A percentile compares a stretch with the other conserved stretches of the same genome.
phyloP scores from a whole-genome alignment of 2,888 invertebrate genomes.

The Pyrgus malvae region DNA sequence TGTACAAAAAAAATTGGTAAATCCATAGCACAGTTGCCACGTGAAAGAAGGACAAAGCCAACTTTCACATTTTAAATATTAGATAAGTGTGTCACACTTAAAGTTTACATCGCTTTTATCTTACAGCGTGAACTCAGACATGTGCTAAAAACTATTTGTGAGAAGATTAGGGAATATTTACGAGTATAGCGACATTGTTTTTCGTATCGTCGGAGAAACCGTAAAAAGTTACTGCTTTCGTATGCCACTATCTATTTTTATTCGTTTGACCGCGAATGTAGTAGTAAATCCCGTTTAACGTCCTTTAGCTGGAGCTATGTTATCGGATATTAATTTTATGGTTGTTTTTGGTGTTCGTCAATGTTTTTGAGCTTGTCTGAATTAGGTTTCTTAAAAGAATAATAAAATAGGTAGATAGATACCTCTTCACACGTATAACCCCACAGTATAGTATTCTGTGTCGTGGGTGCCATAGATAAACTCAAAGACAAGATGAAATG shows the following conservation, averaged over 20 bases:
- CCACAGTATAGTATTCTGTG: too few relatives aligned
- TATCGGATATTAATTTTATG: slow-evolving; percentile 23
- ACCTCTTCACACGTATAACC: too few relatives aligned
- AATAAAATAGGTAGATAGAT: too few relatives aligned
- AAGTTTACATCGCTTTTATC: not conserved
- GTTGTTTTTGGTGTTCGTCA: not conserved
- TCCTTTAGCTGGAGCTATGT: slow-evolving; percentile 19
- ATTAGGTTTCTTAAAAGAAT: too few relatives aligned
- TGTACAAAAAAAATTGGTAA: too few relatives aligned
- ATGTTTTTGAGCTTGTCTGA: not conserved
- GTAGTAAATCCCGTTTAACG: slow-evolving; percentile 36
- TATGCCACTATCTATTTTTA: slow-evolving; percentile 39
- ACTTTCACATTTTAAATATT: too few relatives aligned
- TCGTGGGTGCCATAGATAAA: too few relatives aligned
- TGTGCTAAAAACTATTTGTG: slow-evolving; percentile 37
- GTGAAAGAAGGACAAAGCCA: too few relatives aligned
- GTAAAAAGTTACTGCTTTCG: slow-evolving; percentile 31
- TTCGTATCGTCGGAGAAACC: slow-evolving; percentile 24
- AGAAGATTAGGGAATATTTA: slow-evolving; percentile 42
- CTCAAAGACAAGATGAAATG: too few relatives aligned
- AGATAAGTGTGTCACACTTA: not conserved
- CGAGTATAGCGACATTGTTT: slow-evolving; percentile 37
- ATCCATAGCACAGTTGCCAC: too few relatives aligned
- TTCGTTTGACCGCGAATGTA: slow-evolving; percentile 39
- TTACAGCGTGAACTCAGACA: slow-evolving; percentile 1